Evolutionary conservation across 1,140 invertebrate genomes (phyloP).

Genomic region (Solen grandis): DNA sequence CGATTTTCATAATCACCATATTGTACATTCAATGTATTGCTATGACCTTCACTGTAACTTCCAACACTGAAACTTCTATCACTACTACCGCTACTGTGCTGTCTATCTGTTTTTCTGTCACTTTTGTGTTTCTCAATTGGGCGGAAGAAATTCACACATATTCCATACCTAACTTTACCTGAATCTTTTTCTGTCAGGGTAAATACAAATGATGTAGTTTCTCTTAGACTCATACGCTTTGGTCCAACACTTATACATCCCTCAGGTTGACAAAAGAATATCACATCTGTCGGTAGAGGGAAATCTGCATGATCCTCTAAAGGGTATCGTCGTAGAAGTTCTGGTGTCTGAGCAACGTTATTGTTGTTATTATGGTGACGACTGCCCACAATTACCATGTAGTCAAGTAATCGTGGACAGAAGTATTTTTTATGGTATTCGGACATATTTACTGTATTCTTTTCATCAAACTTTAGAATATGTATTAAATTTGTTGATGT

Average conservation of each 20-base stretch:
- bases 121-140: constrained; percentile 86
- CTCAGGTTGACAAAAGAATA: constrained; percentile 99
- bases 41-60: constrained; percentile 55
- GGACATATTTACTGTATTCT: too few relatives aligned
- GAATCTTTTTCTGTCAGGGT: constrained; percentile 99
- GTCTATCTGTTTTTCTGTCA: constrained; percentile 35
- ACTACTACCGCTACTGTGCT: constrained; percentile 22
- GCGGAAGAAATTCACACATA: constrained; percentile 99
- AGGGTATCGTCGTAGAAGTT: constrained; percentile 91
- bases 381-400: constrained; percentile 97
- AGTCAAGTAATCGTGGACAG: constrained; percentile 89
- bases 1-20: constrained; percentile 85
- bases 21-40: constrained; percentile 66
- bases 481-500: too few relatives aligned
- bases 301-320: constrained; percentile 98
- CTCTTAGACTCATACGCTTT: constrained; percentile 86
- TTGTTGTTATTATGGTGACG: constrained; percentile 84
- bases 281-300: constrained; percentile 97
- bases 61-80: constrained; percentile 18
- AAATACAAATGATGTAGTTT: constrained; percentile 98
- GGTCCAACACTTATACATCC: constrained; percentile 95
- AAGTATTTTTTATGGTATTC: constrained; percentile 81
- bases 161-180: constrained; percentile 89
- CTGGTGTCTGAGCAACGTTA: constrained; percentile 79
- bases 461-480: too few relatives aligned